Percentiles rank a stretch among this genome's conserved stretches.
Conservation (phyloP, 2,113 vertebrate species). For the Forbesichthys agassizii region DNA sequence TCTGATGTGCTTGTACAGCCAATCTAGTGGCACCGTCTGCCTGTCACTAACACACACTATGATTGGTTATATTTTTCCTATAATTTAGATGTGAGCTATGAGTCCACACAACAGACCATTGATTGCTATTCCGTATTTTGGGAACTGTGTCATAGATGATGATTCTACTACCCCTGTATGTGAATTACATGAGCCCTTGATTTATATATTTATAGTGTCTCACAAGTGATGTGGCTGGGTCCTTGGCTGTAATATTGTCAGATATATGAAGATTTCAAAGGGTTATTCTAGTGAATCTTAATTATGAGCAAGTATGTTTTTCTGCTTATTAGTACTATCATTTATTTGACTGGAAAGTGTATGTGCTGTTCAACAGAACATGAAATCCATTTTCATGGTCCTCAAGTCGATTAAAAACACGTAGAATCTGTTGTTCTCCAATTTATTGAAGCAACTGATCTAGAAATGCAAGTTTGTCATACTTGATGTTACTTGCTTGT, state of each 20-base stretch:
- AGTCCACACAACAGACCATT: constrained; percentile 33
- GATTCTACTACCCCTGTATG: neutral
- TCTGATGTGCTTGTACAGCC: constrained; percentile 40
- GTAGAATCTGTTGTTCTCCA: no score
- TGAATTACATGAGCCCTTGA: neutral
- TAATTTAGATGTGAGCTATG: constrained; percentile 37
- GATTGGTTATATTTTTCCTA: constrained; percentile 63
- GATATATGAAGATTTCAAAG: neutral
- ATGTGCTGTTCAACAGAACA: no score
- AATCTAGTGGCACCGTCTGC: constrained; percentile 38
- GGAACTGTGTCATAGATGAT: constrained; percentile 19
- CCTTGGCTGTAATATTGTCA: neutral
- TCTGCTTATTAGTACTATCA: no score
- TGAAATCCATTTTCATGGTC: no score
- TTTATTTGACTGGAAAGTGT: no score
- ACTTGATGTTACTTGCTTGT: no score
- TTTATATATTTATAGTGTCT: constrained; percentile 5
- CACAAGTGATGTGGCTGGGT: neutral
- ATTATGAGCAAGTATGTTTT: neutral
- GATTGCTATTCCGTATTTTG: constrained; percentile 34
- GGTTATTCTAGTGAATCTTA: neutral
- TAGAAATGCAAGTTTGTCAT: no score
- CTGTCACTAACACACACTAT: constrained; percentile 40
- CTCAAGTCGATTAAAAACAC: no score
- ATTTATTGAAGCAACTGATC: no score